phyloP scores from a whole-genome alignment of 2,113 vertebrate species.

The Chitala chitala region DNA sequence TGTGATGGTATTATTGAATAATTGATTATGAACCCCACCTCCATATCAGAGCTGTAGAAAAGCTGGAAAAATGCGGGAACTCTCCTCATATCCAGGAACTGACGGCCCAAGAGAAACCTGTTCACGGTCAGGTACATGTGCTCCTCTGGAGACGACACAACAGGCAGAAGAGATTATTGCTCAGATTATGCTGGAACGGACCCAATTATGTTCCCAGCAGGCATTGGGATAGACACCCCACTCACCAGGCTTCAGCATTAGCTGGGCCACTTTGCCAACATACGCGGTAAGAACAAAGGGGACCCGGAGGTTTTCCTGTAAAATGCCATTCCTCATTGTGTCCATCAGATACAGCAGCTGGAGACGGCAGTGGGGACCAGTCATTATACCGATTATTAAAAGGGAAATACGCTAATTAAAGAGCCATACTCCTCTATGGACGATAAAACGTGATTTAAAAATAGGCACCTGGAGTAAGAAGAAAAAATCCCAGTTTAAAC shows the following conservation, averaged over 20 bases:
- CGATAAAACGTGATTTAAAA: too few relatives aligned
- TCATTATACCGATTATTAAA: not conserved
- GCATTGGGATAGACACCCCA: not conserved
- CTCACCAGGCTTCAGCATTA: conserved; percentile 85
- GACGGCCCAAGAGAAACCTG: conserved; percentile 80
- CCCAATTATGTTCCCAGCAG: too few relatives aligned
- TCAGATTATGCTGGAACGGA: too few relatives aligned
- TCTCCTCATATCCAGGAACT: conserved; percentile 78
- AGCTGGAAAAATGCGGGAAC: conserved; percentile 88
- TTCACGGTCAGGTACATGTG: conserved; percentile 87
- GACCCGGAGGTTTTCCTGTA: conserved; percentile 69
- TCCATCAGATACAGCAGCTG: conserved; percentile 88
- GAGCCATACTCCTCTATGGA: too few relatives aligned
- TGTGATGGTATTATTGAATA: too few relatives aligned
- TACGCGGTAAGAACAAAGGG: conserved; percentile 75
- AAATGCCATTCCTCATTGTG: conserved; percentile 76
- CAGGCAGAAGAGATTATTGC: not conserved
- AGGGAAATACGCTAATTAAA: too few relatives aligned
- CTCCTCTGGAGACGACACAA: conserved; percentile 68
- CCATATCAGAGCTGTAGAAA: conserved; percentile 83
- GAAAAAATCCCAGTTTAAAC: not conserved
- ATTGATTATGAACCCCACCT: too few relatives aligned
- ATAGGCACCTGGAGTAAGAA: too few relatives aligned
- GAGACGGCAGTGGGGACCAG: conserved; percentile 2
- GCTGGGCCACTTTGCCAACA: conserved; percentile 72